Conservation (phyloP, 2,113 vertebrate genomes). For the Drymodes brunneopygia region DNA sequence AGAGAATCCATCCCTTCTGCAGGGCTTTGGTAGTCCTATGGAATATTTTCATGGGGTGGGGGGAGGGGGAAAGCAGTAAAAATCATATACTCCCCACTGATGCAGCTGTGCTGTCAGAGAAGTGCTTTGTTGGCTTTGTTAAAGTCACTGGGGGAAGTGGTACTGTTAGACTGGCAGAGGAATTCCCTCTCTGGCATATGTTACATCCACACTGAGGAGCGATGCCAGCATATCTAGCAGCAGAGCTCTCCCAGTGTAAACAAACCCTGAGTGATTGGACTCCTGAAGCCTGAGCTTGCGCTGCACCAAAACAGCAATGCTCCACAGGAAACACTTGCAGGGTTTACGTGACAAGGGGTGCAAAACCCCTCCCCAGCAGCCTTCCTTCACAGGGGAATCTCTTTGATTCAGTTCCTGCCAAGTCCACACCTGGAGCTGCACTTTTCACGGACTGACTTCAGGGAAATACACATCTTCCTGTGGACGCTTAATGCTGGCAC, state of each 20-base stretch:
- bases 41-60: background rate
- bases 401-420: background rate
- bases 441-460: rapidly evolving
- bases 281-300: background rate
- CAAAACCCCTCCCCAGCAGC: background rate
- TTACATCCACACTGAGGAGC: conserved; percentile 46
- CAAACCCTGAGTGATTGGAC: conserved; percentile 45
- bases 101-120: conserved; percentile 33
- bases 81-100: background rate
- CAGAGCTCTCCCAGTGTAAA: conserved; percentile 52
- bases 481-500: background rate
- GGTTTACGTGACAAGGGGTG: background rate
- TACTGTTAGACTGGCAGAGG: conserved; percentile 51
- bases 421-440: background rate
- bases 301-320: background rate
- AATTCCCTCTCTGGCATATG: conserved; percentile 65
- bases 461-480: background rate
- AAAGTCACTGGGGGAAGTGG: background rate
- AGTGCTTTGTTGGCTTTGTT: conserved; percentile 19
- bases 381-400: background rate
- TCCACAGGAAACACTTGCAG: background rate
- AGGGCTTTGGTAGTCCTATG: background rate
- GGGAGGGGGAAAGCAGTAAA: background rate
- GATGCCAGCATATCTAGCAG: conserved; percentile 59
- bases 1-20: background rate